phyloP scores from a whole-genome alignment of 2,888 invertebrate genomes.

The Thera britannica region DNA sequence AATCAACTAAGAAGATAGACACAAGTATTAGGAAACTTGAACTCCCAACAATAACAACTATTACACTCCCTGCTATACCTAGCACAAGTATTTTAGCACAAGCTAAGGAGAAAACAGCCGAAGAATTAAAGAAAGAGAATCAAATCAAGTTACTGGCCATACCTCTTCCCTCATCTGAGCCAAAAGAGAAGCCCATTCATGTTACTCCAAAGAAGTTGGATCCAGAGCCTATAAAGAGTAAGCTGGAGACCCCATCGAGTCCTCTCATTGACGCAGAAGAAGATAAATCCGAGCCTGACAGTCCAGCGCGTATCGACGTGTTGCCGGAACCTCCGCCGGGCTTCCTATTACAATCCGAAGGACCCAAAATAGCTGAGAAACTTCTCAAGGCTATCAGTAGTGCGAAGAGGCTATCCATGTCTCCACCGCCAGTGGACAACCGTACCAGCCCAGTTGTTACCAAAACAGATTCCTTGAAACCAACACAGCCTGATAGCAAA shows the following conservation, averaged over 20 bases:
- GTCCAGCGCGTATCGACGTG: slow-evolving; percentile 77
- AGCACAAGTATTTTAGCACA: slow-evolving; percentile 31
- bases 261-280: slow-evolving; percentile 79
- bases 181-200: slow-evolving; percentile 48
- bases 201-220: slow-evolving; percentile 59
- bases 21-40: slow-evolving; percentile 24
- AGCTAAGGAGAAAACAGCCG: slow-evolving; percentile 32
- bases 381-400: slow-evolving; percentile 85
- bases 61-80: slow-evolving; percentile 27
- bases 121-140: slow-evolving; percentile 44
- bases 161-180: slow-evolving; percentile 53
- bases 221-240: slow-evolving; percentile 54
- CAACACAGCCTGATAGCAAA: slow-evolving; percentile 54
- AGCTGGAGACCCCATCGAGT: slow-evolving; percentile 69
- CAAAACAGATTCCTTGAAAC: slow-evolving; percentile 61
- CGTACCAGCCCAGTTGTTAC: slow-evolving; percentile 58
- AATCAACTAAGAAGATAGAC: slow-evolving; percentile 38
- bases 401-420: slow-evolving; percentile 82
- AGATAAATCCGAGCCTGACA: slow-evolving; percentile 80
- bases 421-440: slow-evolving; percentile 69
- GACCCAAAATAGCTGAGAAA: slow-evolving; percentile 86
- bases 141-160: slow-evolving; percentile 50
- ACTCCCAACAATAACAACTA: slow-evolving; percentile 29
- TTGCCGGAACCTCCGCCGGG: slow-evolving; percentile 79
- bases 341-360: slow-evolving; percentile 77